Evolutionary conservation across 2,888 invertebrate species (phyloP).

Genomic region (Drosophila sordidula): DNA sequence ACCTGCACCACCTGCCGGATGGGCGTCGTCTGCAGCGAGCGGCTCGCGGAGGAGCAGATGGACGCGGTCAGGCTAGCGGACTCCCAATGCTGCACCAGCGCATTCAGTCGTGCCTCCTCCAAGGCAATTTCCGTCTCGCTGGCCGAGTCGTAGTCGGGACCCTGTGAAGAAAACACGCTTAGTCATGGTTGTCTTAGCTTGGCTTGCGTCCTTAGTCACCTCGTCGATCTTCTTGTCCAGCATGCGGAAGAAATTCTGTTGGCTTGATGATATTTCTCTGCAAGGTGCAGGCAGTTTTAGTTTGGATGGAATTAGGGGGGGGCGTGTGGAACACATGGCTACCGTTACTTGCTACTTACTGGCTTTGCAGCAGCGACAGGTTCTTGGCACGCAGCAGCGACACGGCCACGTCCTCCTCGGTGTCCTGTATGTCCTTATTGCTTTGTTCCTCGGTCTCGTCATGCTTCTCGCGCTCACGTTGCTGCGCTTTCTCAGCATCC

Average conservation of each 20-base stretch:
- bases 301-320: conserved; percentile 40
- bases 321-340: conserved; percentile 1
- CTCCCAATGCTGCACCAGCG: conserved; percentile 91
- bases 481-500: conserved; percentile 83
- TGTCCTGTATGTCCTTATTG: conserved; percentile 83
- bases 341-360: conserved; percentile 84
- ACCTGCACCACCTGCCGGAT: conserved; percentile 85
- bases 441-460: conserved; percentile 83
- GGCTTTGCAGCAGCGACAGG: conserved; percentile 86
- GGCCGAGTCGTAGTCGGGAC: conserved; percentile 92
- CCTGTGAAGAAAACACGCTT: conserved; percentile 85
- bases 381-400: conserved; percentile 85
- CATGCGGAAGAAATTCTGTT: conserved; percentile 97
- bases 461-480: conserved; percentile 82
- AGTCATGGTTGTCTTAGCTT: neutral
- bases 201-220: conserved; percentile 85
- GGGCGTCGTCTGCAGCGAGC: conserved; percentile 86
- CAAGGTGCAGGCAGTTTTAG: conserved; percentile 83
- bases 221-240: conserved; percentile 96
- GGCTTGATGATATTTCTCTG: conserved; percentile 95
- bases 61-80: conserved; percentile 88
- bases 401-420: conserved; percentile 84
- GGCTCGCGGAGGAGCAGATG: conserved; percentile 86
- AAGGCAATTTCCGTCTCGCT: conserved; percentile 90
- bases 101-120: conserved; percentile 89